Conservation (phyloP, 2,888 invertebrate species). For the Diarsia mendica region DNA sequence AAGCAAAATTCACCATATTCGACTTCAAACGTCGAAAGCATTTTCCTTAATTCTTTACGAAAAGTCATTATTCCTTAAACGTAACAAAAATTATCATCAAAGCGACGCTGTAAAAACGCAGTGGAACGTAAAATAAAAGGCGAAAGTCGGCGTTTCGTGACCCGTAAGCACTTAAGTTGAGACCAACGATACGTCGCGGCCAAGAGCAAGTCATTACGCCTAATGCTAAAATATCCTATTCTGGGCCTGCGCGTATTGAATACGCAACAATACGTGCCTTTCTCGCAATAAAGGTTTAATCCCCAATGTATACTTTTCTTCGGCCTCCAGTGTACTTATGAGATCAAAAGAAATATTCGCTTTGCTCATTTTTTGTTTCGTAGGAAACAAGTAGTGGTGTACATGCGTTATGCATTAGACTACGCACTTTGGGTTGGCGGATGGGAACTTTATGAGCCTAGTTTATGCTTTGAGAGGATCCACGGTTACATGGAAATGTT, state of each 20-base stretch:
- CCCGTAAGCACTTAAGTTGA: conserved; percentile 62
- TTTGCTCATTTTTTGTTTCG: conserved; percentile 53
- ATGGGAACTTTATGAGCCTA: conserved; percentile 35
- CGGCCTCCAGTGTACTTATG: conserved; percentile 68
- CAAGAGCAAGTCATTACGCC: conserved; percentile 67
- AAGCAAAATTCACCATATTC: conserved; percentile 14
- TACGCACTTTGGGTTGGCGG: conserved; percentile 28
- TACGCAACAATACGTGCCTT: conserved; percentile 67
- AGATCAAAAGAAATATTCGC: conserved; percentile 69
- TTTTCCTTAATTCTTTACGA: conserved; percentile 49
- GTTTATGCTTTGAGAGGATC: conserved; percentile 13
- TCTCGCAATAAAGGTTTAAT: conserved; percentile 66
- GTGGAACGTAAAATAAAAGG: conserved; percentile 58
- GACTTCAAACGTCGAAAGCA: conserved; percentile 23
- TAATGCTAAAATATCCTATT: conserved; percentile 69
- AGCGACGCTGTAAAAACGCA: conserved; percentile 53
- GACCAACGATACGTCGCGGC: conserved; percentile 56
- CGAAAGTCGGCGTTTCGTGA: conserved; percentile 46
- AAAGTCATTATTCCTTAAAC: conserved; percentile 38
- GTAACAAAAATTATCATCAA: conserved; percentile 60
- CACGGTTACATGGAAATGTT: not conserved
- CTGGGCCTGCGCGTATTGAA: conserved; percentile 64
- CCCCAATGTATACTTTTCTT: conserved; percentile 64
- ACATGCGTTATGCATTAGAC: conserved; percentile 63
- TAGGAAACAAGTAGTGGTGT: conserved; percentile 26